Evolutionary conservation across 2,113 vertebrate genomes (phyloP).

Genomic region (Acrocephalus kingi): DNA sequence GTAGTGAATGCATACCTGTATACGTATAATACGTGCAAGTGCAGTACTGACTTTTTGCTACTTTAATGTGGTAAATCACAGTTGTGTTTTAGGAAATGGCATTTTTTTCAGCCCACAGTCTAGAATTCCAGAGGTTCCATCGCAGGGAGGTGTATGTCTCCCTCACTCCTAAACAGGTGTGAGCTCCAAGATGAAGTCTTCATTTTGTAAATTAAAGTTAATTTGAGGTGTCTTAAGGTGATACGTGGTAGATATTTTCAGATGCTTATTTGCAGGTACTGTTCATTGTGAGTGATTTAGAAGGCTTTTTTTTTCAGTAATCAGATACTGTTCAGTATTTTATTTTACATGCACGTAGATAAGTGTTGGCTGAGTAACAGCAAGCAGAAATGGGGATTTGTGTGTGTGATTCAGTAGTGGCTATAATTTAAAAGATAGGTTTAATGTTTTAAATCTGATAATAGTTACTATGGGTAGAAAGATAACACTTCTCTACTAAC

Average conservation of each 20-base stretch:
- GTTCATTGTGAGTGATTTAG: constrained; percentile 53
- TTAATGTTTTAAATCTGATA: constrained; percentile 28
- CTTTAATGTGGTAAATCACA: constrained; percentile 48
- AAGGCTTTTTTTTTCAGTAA: constrained; percentile 55
- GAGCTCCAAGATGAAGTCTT: constrained; percentile 45
- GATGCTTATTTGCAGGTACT: constrained; percentile 51
- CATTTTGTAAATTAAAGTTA: constrained; percentile 34
- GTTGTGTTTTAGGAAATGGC: constrained; percentile 42
- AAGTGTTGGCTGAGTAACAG: constrained; percentile 40
- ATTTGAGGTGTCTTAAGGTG: constrained; percentile 45
- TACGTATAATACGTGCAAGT: constrained; percentile 29
- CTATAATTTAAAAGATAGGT: constrained; percentile 54
- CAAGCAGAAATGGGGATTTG: constrained; percentile 30
- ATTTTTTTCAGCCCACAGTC: constrained; percentile 1
- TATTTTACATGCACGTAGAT: constrained; percentile 54
- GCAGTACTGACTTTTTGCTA: constrained; percentile 50
- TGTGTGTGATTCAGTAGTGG: constrained; percentile 29
- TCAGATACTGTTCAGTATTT: constrained; percentile 48
- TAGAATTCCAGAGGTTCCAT: background rate
- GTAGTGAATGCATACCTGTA: constrained; percentile 53
- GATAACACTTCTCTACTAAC: constrained; percentile 42
- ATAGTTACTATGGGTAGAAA: constrained; percentile 22
- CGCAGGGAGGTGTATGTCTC: background rate
- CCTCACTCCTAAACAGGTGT: background rate
- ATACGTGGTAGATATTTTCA: constrained; percentile 39